Evolutionary conservation across 2,888 invertebrate genomes (phyloP), one percentile per base, ranked within the genome.

Genomic region (Cetonia aurata): DNA sequence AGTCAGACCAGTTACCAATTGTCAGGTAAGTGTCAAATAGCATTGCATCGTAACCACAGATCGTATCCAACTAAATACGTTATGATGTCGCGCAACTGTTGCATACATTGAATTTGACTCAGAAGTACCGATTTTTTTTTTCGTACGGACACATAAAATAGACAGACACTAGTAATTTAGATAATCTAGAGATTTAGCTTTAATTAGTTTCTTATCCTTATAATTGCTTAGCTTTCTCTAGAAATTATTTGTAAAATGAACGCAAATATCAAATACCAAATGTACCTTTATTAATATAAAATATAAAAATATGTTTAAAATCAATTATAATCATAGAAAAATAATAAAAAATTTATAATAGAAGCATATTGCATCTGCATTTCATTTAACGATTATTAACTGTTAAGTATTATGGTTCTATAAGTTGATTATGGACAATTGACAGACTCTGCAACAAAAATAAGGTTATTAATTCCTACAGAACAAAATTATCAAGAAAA

Each of bases 381-480:
- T 37, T 33, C 10, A 33, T 55, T 31, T 31, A 55, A 25, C 33
- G 31, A 31, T 13, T 55, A 33, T 31, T 31, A n/a, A 57, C 15
- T 57, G 12, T 42, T n/a, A 57, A 37, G 4, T 57, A 19, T 65
- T 65, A 50, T 37, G 50, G 50, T 10, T 86, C 86, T 71, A 87
- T 83, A 74, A 87, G 78, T 79, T 85, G 83, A 77, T 85, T 85
- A 80, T 87, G 86, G 67, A 86, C 84, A 70, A 83, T 83, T 81
- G 85, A 86, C 74, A 87, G 81, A 78, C 83, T 85, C 87, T 88
- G 84, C 73, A 87, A 86, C 77, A 78, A 79, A 77, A 72, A 67
- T 6, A 15, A 67, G 53, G 41, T 13, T 17, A 10, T 53, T 17
- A 53, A 31, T 44, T 33, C 1, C 33, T 46, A 60, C 15, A 55